Conservation (phyloP, 2,888 invertebrate species). For the Steinernema scapterisci region DNA sequence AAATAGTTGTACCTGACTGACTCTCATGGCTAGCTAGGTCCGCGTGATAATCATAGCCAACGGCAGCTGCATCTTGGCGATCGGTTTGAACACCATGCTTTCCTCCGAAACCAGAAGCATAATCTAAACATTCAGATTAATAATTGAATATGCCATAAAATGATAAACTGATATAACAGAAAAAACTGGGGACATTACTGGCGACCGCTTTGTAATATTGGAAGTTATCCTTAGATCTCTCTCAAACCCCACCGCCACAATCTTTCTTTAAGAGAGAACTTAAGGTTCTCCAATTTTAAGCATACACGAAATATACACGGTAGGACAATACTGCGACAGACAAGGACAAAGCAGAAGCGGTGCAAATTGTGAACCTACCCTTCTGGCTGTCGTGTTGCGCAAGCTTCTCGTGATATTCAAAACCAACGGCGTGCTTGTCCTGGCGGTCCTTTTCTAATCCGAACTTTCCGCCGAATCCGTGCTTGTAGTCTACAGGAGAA, state of each 20-base stretch:
- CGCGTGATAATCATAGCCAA: slow-evolving; percentile 75
- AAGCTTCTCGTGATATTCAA: slow-evolving; percentile 70
- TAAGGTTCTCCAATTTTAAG: too few species aligned
- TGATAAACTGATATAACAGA: too few species aligned
- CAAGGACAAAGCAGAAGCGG: too few species aligned
- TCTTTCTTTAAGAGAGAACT: too few species aligned
- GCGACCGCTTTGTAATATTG: too few species aligned
- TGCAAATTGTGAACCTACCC: slow-evolving; percentile 61
- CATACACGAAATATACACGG: too few species aligned
- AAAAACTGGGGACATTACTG: too few species aligned
- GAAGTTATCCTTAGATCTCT: too few species aligned
- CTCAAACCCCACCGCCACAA: too few species aligned
- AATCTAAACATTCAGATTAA: slow-evolving; percentile 54
- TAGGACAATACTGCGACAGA: too few species aligned
- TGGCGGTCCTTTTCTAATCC: slow-evolving; percentile 67
- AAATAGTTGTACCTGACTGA: slow-evolving; percentile 73
- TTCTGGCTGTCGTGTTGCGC: slow-evolving; percentile 82
- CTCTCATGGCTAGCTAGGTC: slow-evolving; percentile 81
- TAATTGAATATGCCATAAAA: too few species aligned
- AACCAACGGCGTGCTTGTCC: slow-evolving; percentile 41
- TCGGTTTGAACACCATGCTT: slow-evolving; percentile 70
- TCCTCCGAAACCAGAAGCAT: slow-evolving; percentile 69
- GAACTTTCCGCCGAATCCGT: slow-evolving; percentile 69
- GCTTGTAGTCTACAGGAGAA: slow-evolving; percentile 25
- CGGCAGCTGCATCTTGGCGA: slow-evolving; percentile 75